phyloP scores from a whole-genome alignment of 2,113 vertebrate species.

The Osmerus mordax region DNA sequence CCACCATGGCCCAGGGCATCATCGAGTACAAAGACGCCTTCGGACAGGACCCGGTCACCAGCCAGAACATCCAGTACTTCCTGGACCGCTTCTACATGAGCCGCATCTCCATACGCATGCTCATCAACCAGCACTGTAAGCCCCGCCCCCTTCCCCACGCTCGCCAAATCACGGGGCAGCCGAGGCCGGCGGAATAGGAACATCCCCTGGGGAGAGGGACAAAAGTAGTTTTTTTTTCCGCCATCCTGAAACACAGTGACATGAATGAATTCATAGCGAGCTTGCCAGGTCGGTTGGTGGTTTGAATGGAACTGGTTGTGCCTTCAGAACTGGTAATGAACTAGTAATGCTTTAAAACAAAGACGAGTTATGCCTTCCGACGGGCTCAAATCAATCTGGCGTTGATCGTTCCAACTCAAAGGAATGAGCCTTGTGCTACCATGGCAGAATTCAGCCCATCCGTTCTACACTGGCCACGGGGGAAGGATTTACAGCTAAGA shows the following conservation, averaged over 20 bases:
- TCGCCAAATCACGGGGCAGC: neutral
- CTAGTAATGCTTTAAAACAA: too few relatives aligned
- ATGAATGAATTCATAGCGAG: neutral
- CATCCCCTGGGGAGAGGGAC: neutral
- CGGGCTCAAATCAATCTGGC: neutral
- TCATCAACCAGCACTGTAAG: constrained; percentile 90
- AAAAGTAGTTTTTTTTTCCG: too few relatives aligned
- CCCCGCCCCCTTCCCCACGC: neutral
- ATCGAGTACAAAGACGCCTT: constrained; percentile 84
- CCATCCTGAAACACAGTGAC: too few relatives aligned
- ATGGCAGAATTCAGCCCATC: neutral
- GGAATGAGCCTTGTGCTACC: neutral
- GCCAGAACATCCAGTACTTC: constrained; percentile 91
- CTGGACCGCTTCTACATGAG: constrained; percentile 90
- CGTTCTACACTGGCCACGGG: neutral
- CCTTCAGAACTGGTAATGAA: too few relatives aligned
- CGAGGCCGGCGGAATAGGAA: neutral
- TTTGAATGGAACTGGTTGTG: neutral
- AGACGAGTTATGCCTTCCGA: neutral
- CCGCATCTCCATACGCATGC: constrained; percentile 90
- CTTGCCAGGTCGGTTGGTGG: neutral
- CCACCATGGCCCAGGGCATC: constrained; percentile 87
- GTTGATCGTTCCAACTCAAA: neutral
- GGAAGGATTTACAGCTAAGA: neutral
- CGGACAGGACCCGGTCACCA: constrained; percentile 75